Evolutionary conservation across 2,113 vertebrate genomes (phyloP), one percentile per base, ranked within the genome.

Genomic region (Reinhardtius hippoglossoides): DNA sequence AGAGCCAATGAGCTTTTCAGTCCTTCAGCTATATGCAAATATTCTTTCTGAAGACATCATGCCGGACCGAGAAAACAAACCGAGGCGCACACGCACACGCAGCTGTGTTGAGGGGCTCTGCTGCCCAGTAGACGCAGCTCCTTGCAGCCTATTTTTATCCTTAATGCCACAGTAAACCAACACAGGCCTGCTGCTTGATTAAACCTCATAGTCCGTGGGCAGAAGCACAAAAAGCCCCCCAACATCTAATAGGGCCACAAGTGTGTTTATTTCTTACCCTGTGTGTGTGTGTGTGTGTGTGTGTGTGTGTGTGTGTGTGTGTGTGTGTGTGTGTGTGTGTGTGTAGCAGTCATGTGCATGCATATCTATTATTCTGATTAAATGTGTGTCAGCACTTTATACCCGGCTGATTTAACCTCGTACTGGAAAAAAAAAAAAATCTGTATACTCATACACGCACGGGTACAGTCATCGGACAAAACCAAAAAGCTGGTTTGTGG

Each of bases 141-240:
- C 84, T 86, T 57, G 31, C 59, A 71, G 58, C 10, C 88, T 92
- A 91, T 92, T 91, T 92, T 83, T 90, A 89, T 68, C 87, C 70
- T 67, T 80, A 89, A 89, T 80, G 81, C 75, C 88, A 87, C 85
- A 81, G 81, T 70, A 78, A 73, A 89, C 69, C 86, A 84, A 87
- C 71, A 55, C 83, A 81, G 71, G 76, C 66, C 80, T 80, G 62
- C 82, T 78, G 81, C 83, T 74, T 85, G 72, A 90, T 90, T 88
- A 88, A 82, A 88, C 89, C 74, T 26, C 60, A 71, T 13, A 72
- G 71, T 84, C 81, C 84, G 40, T 59, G 77, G 84, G 75, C 67
- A 60, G 57, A 57, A 7, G 68, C 72, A 87, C 73, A 82, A 82
- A 71, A 87, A 80, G 40, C 63, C n/a, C 61, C 78, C 66, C 62